Percentiles rank a stretch among this genome's conserved stretches.
Conservation (phyloP, 1,140 invertebrate species). For the Eupristina koningsbergeri region DNA sequence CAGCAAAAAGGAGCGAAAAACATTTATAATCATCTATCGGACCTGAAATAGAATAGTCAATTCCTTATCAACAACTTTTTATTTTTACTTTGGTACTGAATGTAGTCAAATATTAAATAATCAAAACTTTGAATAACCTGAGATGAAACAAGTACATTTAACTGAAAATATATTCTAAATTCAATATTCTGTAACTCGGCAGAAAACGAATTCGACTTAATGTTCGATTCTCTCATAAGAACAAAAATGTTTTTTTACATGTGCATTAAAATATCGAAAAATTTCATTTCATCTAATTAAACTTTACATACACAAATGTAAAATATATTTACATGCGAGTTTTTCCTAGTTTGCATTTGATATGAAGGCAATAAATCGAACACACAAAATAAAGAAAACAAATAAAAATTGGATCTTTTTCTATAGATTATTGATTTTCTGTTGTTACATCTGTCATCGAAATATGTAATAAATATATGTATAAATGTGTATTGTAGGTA, state of each 20-base stretch:
- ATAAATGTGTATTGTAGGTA: no score
- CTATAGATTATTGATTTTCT: no score
- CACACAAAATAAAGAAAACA: neutral
- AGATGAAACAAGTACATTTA: slow-evolving; percentile 22
- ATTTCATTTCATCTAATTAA: slow-evolving; percentile 41
- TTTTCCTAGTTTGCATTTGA: neutral
- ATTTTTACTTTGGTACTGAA: no score
- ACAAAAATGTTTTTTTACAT: slow-evolving; percentile 28
- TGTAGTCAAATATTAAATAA: no score
- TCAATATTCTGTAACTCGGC: slow-evolving; percentile 32
- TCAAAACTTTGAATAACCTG: no score
- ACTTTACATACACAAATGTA: slow-evolving; percentile 34
- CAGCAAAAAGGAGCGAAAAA: no score
- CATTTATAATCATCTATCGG: no score
- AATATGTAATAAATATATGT: no score
- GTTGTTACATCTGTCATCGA: no score
- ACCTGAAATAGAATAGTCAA: no score
- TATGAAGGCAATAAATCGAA: neutral
- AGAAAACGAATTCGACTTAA: slow-evolving; percentile 17
- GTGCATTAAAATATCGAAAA: slow-evolving; percentile 26
- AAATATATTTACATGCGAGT: neutral
- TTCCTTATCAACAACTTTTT: no score
- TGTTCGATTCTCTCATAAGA: slow-evolving; percentile 21
- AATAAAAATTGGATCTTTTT: neutral
- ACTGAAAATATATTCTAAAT: slow-evolving; percentile 27